phyloP scores from a whole-genome alignment of 2,797 vertebrate species.

The Podarcis siculus region DNA sequence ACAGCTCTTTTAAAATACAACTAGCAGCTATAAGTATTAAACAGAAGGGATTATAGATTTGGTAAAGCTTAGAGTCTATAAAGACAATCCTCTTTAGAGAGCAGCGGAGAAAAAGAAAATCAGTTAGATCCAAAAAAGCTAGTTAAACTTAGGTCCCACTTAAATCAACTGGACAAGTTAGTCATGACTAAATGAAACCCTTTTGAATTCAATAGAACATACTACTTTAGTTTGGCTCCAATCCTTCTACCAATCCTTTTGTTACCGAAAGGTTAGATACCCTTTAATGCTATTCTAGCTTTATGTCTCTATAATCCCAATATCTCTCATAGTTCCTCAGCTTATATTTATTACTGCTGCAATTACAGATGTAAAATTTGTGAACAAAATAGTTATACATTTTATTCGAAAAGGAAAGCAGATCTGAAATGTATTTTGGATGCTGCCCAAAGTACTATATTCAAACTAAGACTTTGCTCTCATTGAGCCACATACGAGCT shows the following conservation, averaged over 20 bases:
- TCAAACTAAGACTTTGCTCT: neutral
- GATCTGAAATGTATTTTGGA: neutral
- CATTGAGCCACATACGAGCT: neutral
- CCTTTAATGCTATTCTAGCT: neutral
- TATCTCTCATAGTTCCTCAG: neutral
- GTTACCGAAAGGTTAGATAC: neutral
- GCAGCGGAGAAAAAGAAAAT: neutral
- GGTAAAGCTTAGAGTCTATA: slow-evolving; percentile 56
- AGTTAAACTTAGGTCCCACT: no score
- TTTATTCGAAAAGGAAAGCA: neutral
- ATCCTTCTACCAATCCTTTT: neutral
- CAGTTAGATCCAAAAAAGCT: no score
- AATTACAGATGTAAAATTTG: neutral
- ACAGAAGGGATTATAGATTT: slow-evolving; percentile 33
- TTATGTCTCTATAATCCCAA: neutral
- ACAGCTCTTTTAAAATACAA: slow-evolving; percentile 61
- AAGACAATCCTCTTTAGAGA: neutral
- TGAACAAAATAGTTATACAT: neutral
- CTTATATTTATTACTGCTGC: neutral
- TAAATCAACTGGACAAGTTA: no score
- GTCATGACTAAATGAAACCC: no score
- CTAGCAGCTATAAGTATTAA: slow-evolving; percentile 59
- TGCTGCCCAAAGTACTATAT: neutral
- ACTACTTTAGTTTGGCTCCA: no score
- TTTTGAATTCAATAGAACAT: no score